Evolutionary conservation across 1,140 invertebrate genomes (phyloP).

Genomic region (Sitophilus oryzae): DNA sequence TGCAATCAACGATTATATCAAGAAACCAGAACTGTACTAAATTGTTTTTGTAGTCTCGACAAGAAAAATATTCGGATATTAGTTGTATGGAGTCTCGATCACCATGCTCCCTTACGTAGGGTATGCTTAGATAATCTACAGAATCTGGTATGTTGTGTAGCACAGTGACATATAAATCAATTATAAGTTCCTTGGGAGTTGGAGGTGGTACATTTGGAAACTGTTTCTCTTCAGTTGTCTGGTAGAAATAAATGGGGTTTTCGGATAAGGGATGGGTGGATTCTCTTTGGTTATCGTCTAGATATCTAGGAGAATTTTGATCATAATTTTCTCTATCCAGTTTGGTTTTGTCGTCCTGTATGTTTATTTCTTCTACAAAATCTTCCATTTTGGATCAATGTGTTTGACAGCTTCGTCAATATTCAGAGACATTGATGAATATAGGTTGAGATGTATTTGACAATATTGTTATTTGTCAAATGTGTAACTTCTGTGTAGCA

Average conservation of each 20-base stretch:
- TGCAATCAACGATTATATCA: conserved; percentile 39
- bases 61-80: conserved; percentile 33
- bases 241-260: conserved; percentile 4
- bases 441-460: too few relatives aligned
- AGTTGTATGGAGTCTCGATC: conserved; percentile 32
- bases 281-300: too few relatives aligned
- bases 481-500: too few relatives aligned
- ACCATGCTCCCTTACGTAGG: conserved; percentile 33
- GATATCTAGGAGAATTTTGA: too few relatives aligned
- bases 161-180: conserved; percentile 11
- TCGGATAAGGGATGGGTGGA: not conserved
- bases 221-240: not conserved
- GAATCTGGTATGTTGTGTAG: conserved; percentile 10
- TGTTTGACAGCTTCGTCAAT: too few relatives aligned
- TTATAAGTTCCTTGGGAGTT: conserved; percentile 13
- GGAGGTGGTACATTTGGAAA: conserved; percentile 14
- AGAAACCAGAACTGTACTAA: conserved; percentile 41
- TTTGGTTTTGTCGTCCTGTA: too few relatives aligned
- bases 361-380: too few relatives aligned
- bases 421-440: too few relatives aligned
- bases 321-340: too few relatives aligned
- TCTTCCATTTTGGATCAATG: too few relatives aligned
- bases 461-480: too few relatives aligned
- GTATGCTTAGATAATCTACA: conserved; percentile 27
- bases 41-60: conserved; percentile 34